These are phyloP conservation scores for Enteromius thamalakanensis DNA, from an alignment of 2,797 vertebrate genomes.

Conservation along the genomic window DNA sequence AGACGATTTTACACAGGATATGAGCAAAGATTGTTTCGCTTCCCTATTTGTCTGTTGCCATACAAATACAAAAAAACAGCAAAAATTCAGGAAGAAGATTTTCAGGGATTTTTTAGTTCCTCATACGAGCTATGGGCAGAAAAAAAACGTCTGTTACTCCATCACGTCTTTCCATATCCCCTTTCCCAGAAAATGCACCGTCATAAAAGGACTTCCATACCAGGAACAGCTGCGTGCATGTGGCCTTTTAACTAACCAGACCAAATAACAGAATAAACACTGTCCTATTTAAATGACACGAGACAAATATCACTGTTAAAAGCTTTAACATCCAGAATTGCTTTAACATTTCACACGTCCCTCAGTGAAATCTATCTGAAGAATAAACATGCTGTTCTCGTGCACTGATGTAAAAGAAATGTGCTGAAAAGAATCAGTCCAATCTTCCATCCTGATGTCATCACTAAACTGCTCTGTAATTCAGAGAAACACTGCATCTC, in stretches of 20 bases:
- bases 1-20: conserved; percentile 7
- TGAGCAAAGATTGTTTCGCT: conserved; percentile 2
- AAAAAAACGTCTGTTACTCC: conserved; percentile 4
- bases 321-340: background rate
- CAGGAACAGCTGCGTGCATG: conserved; percentile 27
- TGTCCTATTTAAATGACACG: conserved; percentile 2
- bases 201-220: conserved; percentile 35
- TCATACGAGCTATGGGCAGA: background rate
- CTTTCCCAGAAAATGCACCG: conserved; percentile 8
- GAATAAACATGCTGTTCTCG: background rate
- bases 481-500: conserved; percentile 55
- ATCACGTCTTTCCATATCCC: conserved; percentile 18
- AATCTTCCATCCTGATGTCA: background rate
- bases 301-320: conserved; percentile 3
- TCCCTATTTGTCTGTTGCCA: background rate
- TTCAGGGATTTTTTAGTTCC: background rate
- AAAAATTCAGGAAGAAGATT: conserved; percentile 11
- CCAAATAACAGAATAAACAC: conserved; percentile 35
- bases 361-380: background rate
- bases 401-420: background rate
- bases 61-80: background rate
- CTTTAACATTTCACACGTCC: background rate
- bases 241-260: conserved; percentile 42
- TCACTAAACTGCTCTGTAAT: background rate
- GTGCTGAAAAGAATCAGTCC: background rate